Conservation (phyloP, 2,888 invertebrate species). For the Corbicula japonica region DNA sequence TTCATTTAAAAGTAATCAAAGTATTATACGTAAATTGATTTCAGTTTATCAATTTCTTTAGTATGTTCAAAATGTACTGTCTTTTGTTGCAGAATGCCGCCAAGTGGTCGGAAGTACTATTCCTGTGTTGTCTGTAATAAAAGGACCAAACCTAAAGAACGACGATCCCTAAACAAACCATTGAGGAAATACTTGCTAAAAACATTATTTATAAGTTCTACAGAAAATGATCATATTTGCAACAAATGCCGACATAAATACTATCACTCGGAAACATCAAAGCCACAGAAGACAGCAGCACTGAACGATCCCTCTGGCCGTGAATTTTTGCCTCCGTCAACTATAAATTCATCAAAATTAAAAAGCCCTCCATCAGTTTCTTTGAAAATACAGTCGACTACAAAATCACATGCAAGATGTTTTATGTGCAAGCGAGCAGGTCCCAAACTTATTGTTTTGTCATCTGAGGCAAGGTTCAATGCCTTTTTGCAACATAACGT, state of each 20-base stretch:
- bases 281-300: neutral
- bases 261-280: neutral
- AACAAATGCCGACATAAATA: neutral
- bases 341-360: neutral
- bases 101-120: too few species aligned
- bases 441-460: slow-evolving; percentile 27
- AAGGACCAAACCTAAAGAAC: neutral
- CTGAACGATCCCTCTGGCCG: neutral
- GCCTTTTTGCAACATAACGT: slow-evolving; percentile 24
- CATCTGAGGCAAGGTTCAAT: neutral
- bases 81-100: too few species aligned
- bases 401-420: slow-evolving; percentile 33
- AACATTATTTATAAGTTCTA: neutral
- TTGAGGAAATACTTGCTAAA: slow-evolving; percentile 4
- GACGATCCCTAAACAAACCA: neutral
- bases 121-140: slow-evolving; percentile 13
- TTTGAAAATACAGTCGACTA: slow-evolving; percentile 15
- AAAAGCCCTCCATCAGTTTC: neutral
- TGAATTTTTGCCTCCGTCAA: neutral
- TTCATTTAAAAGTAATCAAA: too few species aligned
- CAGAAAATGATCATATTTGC: slow-evolving; percentile 5
- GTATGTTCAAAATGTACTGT: too few species aligned
- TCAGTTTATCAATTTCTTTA: too few species aligned
- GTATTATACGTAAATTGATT: too few species aligned
- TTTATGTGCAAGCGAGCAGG: slow-evolving; percentile 39